A percentile compares a stretch with the other conserved stretches of the same genome.
Conservation (phyloP, 1,140 invertebrate genomes). For the Leptopilina boulardi region DNA sequence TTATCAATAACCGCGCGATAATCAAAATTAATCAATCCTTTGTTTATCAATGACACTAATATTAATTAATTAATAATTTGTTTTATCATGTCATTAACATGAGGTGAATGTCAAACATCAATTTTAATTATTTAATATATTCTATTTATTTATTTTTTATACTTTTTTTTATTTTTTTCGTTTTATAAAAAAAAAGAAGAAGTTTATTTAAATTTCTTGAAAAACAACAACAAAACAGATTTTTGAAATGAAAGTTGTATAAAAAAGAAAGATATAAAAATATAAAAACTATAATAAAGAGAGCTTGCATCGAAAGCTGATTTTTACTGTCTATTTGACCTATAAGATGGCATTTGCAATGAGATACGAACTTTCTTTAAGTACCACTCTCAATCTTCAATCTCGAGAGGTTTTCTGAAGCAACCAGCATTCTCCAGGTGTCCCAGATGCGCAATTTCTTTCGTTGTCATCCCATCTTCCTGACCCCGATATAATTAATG, state of each 20-base stretch:
- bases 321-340: slow-evolving; percentile 2
- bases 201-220: background rate
- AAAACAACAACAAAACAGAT: background rate
- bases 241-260: background rate
- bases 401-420: slow-evolving; percentile 16
- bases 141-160: too few species aligned
- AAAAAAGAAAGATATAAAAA: background rate
- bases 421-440: slow-evolving; percentile 24
- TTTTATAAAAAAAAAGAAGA: too few species aligned
- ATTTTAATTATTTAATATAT: too few species aligned
- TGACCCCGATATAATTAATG: slow-evolving; percentile 21
- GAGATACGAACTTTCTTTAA: slow-evolving; percentile 32
- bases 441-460: slow-evolving; percentile 11
- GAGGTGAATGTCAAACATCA: too few species aligned
- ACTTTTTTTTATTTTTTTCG: too few species aligned
- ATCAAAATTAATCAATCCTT: too few species aligned
- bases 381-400: slow-evolving; percentile 31
- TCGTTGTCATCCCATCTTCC: slow-evolving; percentile 16
- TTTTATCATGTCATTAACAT: too few species aligned
- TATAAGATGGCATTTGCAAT: slow-evolving; percentile 19
- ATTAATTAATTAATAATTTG: too few species aligned
- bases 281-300: background rate
- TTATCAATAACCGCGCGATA: too few species aligned
- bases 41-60: too few species aligned
- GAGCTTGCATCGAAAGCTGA: background rate